Conservation (phyloP, 2,888 invertebrate genomes). For the Microchrysa polita region DNA sequence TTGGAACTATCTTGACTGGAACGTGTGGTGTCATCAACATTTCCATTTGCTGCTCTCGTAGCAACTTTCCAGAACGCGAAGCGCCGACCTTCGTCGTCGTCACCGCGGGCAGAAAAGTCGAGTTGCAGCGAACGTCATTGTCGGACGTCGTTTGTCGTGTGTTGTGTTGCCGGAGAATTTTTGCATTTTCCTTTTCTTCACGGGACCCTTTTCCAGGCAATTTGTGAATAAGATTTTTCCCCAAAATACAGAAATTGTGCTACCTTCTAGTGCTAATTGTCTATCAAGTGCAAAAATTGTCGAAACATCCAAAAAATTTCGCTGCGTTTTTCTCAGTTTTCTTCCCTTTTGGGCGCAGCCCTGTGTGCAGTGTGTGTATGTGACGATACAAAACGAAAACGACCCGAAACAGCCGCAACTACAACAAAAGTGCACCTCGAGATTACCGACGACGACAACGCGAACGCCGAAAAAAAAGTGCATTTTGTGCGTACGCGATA, state of each 20-base stretch:
- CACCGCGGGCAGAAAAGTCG: slow-evolving; percentile 11
- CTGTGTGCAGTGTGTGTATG: too few species aligned
- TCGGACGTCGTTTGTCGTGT: slow-evolving; percentile 25
- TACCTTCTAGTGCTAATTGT: neutral
- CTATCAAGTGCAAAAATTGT: neutral
- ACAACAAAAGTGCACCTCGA: neutral
- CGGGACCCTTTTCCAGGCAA: neutral
- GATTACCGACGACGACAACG: neutral
- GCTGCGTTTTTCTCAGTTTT: too few species aligned
- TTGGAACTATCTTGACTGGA: slow-evolving; percentile 3
- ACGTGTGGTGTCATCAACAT: neutral
- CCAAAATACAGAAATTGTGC: neutral
- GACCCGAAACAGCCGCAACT: neutral
- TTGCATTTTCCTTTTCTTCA: slow-evolving; percentile 3
- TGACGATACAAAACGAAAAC: neutral
- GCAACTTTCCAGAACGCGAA: slow-evolving; percentile 13
- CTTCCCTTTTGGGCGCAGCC: slow-evolving; percentile 21
- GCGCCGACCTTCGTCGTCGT: slow-evolving; percentile 14
- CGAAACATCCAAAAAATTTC: neutral
- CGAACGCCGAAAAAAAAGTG: slow-evolving; percentile 25
- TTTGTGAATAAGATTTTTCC: slow-evolving; percentile 6
- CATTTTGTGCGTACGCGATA: slow-evolving; percentile 14
- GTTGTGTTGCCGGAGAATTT: slow-evolving; percentile 20
- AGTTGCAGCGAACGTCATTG: slow-evolving; percentile 37
- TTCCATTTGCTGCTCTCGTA: too few species aligned